phyloP scores from a whole-genome alignment of 2,797 vertebrate genomes.

The Spinus olivaceus region DNA sequence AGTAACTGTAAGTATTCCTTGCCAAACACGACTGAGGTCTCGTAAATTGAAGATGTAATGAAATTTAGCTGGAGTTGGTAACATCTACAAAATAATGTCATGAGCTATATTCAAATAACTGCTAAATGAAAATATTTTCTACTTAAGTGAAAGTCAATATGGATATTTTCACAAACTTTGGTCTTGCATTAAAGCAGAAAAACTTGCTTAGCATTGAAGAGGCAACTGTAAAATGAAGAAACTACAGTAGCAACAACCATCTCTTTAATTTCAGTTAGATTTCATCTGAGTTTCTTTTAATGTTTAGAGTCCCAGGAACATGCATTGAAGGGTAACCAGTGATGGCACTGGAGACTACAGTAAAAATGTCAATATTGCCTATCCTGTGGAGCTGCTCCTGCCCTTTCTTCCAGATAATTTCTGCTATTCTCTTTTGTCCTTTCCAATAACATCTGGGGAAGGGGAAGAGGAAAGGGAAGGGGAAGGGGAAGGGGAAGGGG shows the following conservation, averaged over 20 bases:
- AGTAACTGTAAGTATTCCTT: conserved; percentile 80
- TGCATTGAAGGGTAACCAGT: background rate
- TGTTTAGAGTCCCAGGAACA: background rate
- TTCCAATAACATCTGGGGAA: background rate
- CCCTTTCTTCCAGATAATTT: background rate
- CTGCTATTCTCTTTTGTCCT: background rate
- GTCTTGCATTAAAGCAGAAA: background rate
- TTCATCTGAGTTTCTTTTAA: background rate
- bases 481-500: too few relatives aligned
- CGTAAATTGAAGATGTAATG: conserved; percentile 88
- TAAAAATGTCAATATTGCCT: background rate
- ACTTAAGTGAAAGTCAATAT: background rate
- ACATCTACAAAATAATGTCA: conserved; percentile 76
- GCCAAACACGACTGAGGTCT: conserved; percentile 86
- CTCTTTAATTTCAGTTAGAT: background rate
- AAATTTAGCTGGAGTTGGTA: conserved; percentile 86
- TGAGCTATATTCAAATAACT: background rate
- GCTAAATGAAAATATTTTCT: background rate
- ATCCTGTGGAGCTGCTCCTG: background rate
- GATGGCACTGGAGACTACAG: background rate
- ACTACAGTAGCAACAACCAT: background rate
- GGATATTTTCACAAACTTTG: background rate
- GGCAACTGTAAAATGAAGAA: background rate
- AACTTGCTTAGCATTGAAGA: background rate
- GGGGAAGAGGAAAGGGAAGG: too few relatives aligned